Evolutionary conservation across 2,888 invertebrate species (phyloP), one percentile per base, ranked within the genome.

Genomic region (Amblyteles armatorius): DNA sequence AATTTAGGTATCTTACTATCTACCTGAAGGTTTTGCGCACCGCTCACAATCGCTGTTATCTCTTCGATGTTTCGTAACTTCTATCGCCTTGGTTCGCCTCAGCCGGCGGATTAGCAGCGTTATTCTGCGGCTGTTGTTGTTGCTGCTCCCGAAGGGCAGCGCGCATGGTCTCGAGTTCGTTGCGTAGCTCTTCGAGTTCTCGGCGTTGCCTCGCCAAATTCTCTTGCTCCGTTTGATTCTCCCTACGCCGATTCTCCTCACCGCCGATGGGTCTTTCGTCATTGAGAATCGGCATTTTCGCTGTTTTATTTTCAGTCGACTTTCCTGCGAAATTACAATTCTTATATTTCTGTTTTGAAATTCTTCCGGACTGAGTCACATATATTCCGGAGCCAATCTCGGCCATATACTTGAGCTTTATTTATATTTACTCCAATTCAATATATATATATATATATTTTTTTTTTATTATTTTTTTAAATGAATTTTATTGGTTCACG

Each of bases 1-100:
- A 48, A 48, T 48, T 48, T 48, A 1, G 48, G 48, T n/a, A 67
- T 19, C 48, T 77, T 77, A 36, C 67, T 29, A 50, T 77, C 67
- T 29, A 77, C 3, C 3, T 77, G 48, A 65, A 77, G 36, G n/a
- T 19, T 29, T 48, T 48, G 13, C 6, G 57, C 77, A 11, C 52
- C 63, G n/a, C 67, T 26, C 26, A 77, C 22, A 16, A 67, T 9
- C 19, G 48, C 26, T 11, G 13, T 13, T 19, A 65, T 19, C 5
- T 77, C 77, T 5, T 36, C 52, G 16, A 55, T 50, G n/a, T 33
- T 52, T 22, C 48, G 11, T 13, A 16, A 13, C 11, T 16, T 16
- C 16, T 48, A 16, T n/a, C n/a, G 48, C 48, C 48, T 48, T 48
- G 48, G 16, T 48, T 48, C 48, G 48, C 48, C 2, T 3, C 48